Percentiles rank a stretch among this genome's conserved stretches.
Conservation (phyloP, 2,113 vertebrate genomes). For the Melanerpes formicivorus region DNA sequence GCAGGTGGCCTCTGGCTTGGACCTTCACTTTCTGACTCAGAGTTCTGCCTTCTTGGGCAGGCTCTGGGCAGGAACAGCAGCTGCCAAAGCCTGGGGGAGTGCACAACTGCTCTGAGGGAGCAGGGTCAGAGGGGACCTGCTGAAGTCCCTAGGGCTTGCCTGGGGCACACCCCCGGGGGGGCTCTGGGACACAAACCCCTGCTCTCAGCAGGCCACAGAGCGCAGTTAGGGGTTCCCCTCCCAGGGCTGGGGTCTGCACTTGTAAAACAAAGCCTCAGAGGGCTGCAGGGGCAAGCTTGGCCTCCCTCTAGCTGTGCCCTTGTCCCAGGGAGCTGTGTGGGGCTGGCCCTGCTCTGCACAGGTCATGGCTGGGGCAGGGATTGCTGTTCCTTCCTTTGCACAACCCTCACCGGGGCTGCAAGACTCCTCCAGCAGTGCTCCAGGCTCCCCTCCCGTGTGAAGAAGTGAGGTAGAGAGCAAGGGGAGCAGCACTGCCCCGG, state of each 20-base stretch:
- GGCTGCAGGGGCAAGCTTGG: neutral
- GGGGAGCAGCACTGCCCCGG: neutral
- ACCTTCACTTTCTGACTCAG: neutral
- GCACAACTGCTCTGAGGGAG: neutral
- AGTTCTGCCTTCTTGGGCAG: neutral
- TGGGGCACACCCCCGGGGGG: neutral
- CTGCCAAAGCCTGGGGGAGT: neutral
- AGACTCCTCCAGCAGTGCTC: neutral
- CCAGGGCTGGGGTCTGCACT: neutral
- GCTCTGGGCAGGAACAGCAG: neutral
- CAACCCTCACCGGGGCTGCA: neutral
- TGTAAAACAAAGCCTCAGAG: neutral
- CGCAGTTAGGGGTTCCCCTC: neutral
- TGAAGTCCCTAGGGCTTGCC: neutral
- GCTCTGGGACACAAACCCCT: neutral
- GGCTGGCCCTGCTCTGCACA: neutral
- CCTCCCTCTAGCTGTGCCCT: neutral
- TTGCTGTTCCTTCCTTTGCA: neutral
- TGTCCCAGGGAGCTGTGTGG: neutral
- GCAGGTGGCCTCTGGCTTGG: neutral
- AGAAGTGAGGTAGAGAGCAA: neutral
- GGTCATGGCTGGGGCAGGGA: neutral
- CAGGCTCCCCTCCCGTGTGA: neutral
- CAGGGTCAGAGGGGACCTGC: neutral
- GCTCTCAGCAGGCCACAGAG: accelerated